These are phyloP conservation scores for Brenthis daphne DNA, from an alignment of 2,888 invertebrate species.

Conservation along the genomic window DNA sequence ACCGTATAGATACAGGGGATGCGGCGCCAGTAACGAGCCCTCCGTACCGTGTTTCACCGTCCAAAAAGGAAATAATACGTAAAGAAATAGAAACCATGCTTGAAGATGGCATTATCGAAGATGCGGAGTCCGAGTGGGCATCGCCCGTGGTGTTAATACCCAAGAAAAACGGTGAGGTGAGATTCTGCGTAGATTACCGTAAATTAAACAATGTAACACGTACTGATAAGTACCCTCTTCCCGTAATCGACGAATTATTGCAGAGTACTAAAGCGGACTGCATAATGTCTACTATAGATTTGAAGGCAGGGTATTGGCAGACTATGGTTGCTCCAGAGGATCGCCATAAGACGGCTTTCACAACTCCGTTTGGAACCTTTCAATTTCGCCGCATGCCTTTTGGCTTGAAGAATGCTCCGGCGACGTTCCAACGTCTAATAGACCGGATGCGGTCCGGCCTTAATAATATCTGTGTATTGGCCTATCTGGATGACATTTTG, in stretches of 20 bases:
- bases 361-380: conserved; percentile 43
- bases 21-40: conserved; percentile 47
- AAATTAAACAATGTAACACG: conserved; percentile 10
- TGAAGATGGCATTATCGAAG: conserved; percentile 48
- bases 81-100: conserved; percentile 46
- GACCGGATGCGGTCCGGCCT: conserved; percentile 40
- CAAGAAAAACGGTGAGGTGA: conserved; percentile 6
- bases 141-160: conserved; percentile 18
- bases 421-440: conserved; percentile 46
- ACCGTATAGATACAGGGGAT: conserved; percentile 45
- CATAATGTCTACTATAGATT: conserved; percentile 46
- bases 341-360: conserved; percentile 45
- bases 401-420: conserved; percentile 45
- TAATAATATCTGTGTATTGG: conserved; percentile 6
- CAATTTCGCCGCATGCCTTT: conserved; percentile 45
- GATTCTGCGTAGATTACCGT: conserved; percentile 16
- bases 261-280: conserved; percentile 6
- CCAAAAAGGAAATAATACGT: conserved; percentile 43
- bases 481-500: conserved; percentile 27
- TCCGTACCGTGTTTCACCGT: conserved; percentile 48
- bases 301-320: conserved; percentile 55
- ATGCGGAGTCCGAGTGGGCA: conserved; percentile 43
- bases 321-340: conserved; percentile 41
- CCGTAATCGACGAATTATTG: conserved; percentile 12
- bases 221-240: conserved; percentile 15